Evolutionary conservation across 2,888 invertebrate genomes (phyloP), one percentile per base, ranked within the genome.

Genomic region (Galeopsomyia nigrocyanea): DNA sequence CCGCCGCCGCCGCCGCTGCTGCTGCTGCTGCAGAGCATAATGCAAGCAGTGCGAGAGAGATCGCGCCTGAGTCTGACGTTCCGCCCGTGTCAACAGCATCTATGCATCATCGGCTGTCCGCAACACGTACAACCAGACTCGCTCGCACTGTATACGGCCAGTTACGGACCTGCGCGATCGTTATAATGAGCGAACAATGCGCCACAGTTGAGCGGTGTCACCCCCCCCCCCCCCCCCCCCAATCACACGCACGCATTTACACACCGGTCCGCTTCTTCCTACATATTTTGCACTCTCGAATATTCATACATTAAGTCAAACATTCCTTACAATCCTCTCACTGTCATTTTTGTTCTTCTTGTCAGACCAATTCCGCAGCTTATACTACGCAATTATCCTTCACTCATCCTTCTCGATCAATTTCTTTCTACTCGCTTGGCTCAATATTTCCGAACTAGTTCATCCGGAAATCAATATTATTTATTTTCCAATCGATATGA

Each of bases 71-170:
- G 80, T 77, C 81, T 85, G 84, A 86, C 85, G 82, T 84, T 81
- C 81, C 81, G 79, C 81, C 39, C 84, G 82, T 86, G 86, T 86
- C 86, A 85, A 86, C 85, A 83, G 83, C 85, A 85, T 83, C 84
- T 84, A 86, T 86, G 84, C 84, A 84, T 86, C 85, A 86, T 84
- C 82, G 80, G 80, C 81, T 84, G 85, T 85, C 85, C 80, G 77
- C 76, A 77, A 81, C 85, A 86, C 82, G 84, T 79, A 79, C 80
- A 78, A 78, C 79, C 74, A 71, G 72, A 64, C 71, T 17, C 31
- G 49, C 71, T 17, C 31, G 49, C 13, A 50, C 31, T 60, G 31
- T 55, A 58, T 19, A 65, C 31, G 60, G 47, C 57, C 57, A 67
- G 71, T 71, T 68, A 68, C 57, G 62, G 53, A 62, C 63, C 53